Conservation (phyloP, 2,113 vertebrate genomes). For the Podarcis raffonei region DNA sequence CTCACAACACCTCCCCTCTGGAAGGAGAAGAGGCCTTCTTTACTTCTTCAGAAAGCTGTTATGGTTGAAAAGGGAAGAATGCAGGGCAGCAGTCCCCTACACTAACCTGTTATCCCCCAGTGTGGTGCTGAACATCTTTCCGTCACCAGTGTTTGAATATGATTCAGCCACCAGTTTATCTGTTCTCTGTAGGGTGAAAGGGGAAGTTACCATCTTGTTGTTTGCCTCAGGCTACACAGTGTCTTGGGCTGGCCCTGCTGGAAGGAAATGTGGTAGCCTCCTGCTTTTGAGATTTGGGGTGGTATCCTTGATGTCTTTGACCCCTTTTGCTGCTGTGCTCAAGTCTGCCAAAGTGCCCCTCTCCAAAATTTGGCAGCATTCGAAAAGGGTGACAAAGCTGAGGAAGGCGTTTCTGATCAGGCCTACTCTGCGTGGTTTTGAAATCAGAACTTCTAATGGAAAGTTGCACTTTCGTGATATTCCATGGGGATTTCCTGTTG, state of each 20-base stretch:
- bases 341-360: not conserved
- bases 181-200: too few relatives aligned
- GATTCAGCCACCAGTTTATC: too few relatives aligned
- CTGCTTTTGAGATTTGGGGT: not conserved
- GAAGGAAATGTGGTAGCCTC: not conserved
- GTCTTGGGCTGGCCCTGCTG: not conserved
- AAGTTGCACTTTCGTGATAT: not conserved
- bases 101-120: too few relatives aligned
- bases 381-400: not conserved
- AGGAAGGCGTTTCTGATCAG: not conserved
- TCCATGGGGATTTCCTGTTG: not conserved
- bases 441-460: not conserved
- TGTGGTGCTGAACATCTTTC: too few relatives aligned
- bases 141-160: too few relatives aligned
- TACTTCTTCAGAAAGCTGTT: too few relatives aligned
- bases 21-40: too few relatives aligned
- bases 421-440: not conserved
- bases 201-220: too few relatives aligned
- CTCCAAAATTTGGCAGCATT: not conserved
- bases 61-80: too few relatives aligned
- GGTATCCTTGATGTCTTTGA: not conserved
- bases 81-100: too few relatives aligned
- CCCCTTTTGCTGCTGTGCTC: not conserved
- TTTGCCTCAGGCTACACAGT: too few relatives aligned
- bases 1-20: too few relatives aligned